Evolutionary conservation across 2,888 invertebrate species (phyloP), one percentile per base, ranked within the genome.

Genomic region (Pristionchus fissidentatus): DNA sequence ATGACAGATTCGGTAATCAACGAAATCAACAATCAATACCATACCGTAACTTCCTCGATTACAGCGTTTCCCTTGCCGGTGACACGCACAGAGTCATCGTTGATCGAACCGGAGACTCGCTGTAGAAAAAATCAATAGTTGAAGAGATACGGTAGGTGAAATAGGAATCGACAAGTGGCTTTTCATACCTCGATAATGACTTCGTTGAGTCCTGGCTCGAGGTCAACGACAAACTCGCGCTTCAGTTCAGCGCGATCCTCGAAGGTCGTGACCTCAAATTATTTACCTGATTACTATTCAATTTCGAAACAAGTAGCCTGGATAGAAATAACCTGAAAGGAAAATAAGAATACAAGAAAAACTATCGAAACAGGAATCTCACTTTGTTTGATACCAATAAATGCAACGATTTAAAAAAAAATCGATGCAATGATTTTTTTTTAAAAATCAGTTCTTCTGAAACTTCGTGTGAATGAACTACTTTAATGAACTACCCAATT

Each of bases 171-270:
- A 57, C 35, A 10, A 62, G 19, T 35, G 8, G n/a, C 19, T 26
- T 29, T 13, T 41, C 26, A 78, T 55, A 87, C 88, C 79, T 86
- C 86, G 66, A 90, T 77, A 55, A 86, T 83, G 35, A 90, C 84
- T 70, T 89, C 88, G 73, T 89, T 90, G 38, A 86, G 62, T 57
- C 90, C 90, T 0, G 84, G 35, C 57, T 86, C 84, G 49, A 90
- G 75, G 0, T 84, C 32, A 1, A 86, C 83, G 10, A 82, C 79
- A 77, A 90, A 83, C 7, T 78, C 46, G 8, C 91, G 86, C 80
- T 86, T 85, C 7, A 91, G 62, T 79, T 91, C 91, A 7, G 91
- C 91, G 13, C 91, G 84, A 84, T 91, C 91, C 22, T 85, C 86
- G 87, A 87, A 91, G 13, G 91, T 90, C 52, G 88, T 87, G 38